Evolutionary conservation across 1,140 invertebrate species (phyloP), one percentile per base, ranked within the genome.

Genomic region (Hypothenemus hampei): DNA sequence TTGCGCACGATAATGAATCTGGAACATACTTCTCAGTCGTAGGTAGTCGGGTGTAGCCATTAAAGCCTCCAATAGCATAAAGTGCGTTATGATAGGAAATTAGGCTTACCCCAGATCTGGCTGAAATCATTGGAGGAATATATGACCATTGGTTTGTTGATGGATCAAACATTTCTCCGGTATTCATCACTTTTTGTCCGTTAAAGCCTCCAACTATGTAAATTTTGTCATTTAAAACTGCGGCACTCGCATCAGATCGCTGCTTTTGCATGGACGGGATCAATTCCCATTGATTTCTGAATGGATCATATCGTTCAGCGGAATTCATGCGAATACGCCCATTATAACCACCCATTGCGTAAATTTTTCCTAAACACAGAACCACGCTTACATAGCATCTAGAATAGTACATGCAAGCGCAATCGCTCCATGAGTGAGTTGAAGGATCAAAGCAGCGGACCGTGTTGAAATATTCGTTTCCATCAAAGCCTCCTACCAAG

Each of bases 321-420:
- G 84, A 85, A 58, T 78, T 85, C 71, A 91, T 80, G 10, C 89
- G 79, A 50, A 82, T 81, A 56, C 85, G 82, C 11, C 91, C 89
- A 72, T 93, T 89, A 71, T 89, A 93, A 1, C 91, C 91, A 10
- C 91, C 89, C 70, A 93, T 83, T 0, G 89, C 88, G 71, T 91
- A 93, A 58, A 93, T 86, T 61, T 79, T 81, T 26, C 81, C 84
- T 20, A 82, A 77, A 31, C 82, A 75, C 4, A 78, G 77, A 13
- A 86, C 85, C 10, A 86, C 81, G 68, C 86, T 89, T 39, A 91
- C 85, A 65, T 87, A 88, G 69, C 85, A 87, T 29, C 85, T 70
- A 43, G 79, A 77, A 57, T 81, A 79, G 64, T 86, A 80, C 86
- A 89, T 88, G 69, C 83, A 86, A 1, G 84, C 82, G 36, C 77